Evolutionary conservation across 2,797 vertebrate species (phyloP).

Genomic region (Alfaro cultratus): DNA sequence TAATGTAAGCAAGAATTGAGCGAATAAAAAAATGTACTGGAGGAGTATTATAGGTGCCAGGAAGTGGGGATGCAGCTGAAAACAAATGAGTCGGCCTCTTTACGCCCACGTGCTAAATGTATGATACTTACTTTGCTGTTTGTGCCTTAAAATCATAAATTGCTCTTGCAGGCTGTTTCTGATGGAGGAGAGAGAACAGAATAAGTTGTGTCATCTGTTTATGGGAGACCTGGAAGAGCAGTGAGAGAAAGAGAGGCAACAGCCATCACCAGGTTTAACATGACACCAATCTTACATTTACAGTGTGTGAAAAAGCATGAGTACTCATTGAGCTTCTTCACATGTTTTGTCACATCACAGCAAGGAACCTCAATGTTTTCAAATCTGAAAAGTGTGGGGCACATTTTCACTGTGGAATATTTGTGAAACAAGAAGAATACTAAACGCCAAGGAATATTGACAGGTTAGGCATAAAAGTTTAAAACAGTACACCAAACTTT

Average conservation of each 20-base stretch:
- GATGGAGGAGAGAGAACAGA: constrained; percentile 86
- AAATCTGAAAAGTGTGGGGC: neutral
- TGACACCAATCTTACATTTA: neutral
- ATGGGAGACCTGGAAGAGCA: constrained; percentile 78
- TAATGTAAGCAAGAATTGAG: neutral
- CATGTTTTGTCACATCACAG: neutral
- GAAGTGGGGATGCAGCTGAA: constrained; percentile 23
- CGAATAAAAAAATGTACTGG: neutral
- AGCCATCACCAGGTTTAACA: constrained; percentile 54
- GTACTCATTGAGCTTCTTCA: neutral
- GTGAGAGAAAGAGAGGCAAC: constrained; percentile 57
- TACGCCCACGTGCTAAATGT: neutral
- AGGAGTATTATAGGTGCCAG: constrained; percentile 16
- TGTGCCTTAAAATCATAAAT: constrained; percentile 99
- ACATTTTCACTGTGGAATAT: neutral
- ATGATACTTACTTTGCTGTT: constrained; percentile 95
- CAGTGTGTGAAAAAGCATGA: neutral
- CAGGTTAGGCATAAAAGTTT: neutral
- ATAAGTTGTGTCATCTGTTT: constrained; percentile 86
- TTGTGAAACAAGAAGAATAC: neutral
- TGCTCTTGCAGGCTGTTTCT: constrained; percentile 95
- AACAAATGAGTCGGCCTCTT: constrained; percentile 14
- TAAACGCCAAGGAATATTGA: neutral
- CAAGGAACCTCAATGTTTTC: neutral
- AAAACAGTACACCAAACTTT: neutral